Conservation (phyloP, 2,888 invertebrate species). For the Penaeus monodon region DNA sequence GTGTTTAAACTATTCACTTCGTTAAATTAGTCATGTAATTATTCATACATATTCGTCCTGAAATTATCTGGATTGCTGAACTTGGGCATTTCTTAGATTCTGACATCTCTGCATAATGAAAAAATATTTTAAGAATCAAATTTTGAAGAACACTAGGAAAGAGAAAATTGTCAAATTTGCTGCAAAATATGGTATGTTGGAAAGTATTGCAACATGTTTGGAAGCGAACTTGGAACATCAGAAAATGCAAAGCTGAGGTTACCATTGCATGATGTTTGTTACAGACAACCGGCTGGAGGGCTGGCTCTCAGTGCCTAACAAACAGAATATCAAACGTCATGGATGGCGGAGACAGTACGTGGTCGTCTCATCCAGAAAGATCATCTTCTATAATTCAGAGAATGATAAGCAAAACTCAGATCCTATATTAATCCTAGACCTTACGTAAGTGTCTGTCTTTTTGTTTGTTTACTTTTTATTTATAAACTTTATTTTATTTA, state of each 20-base stretch:
- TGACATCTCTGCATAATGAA: too few species aligned
- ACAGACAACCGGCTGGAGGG: conserved; percentile 81
- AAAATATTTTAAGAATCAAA: too few species aligned
- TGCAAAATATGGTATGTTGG: too few species aligned
- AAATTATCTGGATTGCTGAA: too few species aligned
- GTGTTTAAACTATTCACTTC: too few species aligned
- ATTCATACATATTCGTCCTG: too few species aligned
- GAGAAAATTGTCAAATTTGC: too few species aligned
- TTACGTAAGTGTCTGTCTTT: conserved; percentile 78
- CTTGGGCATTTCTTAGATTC: too few species aligned
- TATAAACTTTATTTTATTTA: not conserved
- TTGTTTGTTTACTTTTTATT: not conserved
- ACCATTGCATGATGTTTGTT: conserved; percentile 28
- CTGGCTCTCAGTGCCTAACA: conserved; percentile 94
- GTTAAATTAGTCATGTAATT: too few species aligned
- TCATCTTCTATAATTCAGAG: conserved; percentile 96
- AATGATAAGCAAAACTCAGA: conserved; percentile 93
- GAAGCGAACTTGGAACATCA: too few species aligned
- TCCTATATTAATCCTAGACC: conserved; percentile 93
- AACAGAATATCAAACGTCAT: conserved; percentile 93
- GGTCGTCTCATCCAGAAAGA: conserved; percentile 95
- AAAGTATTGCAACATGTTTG: too few species aligned
- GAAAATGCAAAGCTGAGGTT: not conserved
- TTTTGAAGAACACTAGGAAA: too few species aligned
- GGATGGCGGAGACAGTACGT: conserved; percentile 98